A percentile compares a stretch with the other conserved stretches of the same genome.
Conservation (phyloP, 2,113 vertebrate species). For the Apteryx mantelli region DNA sequence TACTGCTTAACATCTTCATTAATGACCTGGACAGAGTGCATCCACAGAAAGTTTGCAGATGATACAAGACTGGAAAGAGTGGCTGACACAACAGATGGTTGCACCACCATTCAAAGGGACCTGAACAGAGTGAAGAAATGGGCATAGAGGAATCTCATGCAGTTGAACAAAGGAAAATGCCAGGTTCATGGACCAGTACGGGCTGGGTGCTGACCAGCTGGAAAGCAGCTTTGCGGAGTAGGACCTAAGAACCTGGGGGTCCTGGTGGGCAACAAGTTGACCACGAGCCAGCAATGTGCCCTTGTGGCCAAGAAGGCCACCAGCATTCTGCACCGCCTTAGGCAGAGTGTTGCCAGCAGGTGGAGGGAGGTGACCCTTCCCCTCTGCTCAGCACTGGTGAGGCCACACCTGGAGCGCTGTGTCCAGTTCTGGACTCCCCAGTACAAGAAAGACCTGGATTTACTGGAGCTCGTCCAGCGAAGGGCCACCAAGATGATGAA, state of each 20-base stretch:
- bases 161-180: background rate
- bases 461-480: background rate
- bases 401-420: background rate
- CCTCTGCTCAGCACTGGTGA: background rate
- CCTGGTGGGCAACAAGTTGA: background rate
- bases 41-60: background rate
- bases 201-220: background rate
- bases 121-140: background rate
- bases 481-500: background rate
- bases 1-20: background rate
- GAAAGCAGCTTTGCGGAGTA: background rate
- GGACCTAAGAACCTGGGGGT: background rate
- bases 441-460: background rate
- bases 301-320: background rate
- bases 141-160: background rate
- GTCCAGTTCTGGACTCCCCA: background rate
- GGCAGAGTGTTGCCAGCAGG: background rate
- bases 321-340: background rate
- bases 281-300: background rate
- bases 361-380: background rate
- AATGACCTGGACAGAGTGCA: background rate
- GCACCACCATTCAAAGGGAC: background rate
- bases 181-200: background rate
- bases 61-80: background rate
- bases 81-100: background rate